A percentile compares a stretch with the other conserved stretches of the same genome.
phyloP scores from a whole-genome alignment of 2,888 invertebrate species.

The Caradrina clavipalpis region DNA sequence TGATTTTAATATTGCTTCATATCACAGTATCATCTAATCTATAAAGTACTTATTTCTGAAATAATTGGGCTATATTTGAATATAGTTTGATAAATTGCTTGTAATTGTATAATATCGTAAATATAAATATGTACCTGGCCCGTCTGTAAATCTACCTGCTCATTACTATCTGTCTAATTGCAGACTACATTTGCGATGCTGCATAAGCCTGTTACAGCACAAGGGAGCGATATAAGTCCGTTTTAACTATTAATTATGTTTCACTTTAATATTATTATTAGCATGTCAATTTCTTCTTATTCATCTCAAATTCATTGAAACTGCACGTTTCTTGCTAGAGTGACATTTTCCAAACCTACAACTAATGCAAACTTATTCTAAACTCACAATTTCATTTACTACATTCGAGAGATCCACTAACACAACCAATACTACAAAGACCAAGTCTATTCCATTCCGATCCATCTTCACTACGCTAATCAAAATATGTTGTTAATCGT shows the following conservation, averaged over 20 bases:
- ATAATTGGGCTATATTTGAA: slow-evolving; percentile 33
- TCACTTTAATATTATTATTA: background rate
- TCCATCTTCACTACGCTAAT: slow-evolving; percentile 37
- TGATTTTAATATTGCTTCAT: slow-evolving; percentile 70
- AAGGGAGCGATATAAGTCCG: background rate
- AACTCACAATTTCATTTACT: slow-evolving; percentile 66
- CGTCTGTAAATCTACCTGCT: slow-evolving; percentile 60
- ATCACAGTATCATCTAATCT: slow-evolving; percentile 78
- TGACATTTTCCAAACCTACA: slow-evolving; percentile 41
- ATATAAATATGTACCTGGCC: slow-evolving; percentile 11
- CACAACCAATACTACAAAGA: slow-evolving; percentile 75
- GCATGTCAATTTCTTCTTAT: slow-evolving; percentile 3
- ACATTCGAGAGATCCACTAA: slow-evolving; percentile 78
- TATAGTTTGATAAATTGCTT: slow-evolving; percentile 15
- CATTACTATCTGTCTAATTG: slow-evolving; percentile 8
- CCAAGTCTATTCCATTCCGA: slow-evolving; percentile 43
- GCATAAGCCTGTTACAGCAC: background rate
- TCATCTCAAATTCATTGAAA: slow-evolving; percentile 38
- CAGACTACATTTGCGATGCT: background rate
- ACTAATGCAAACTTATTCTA: slow-evolving; percentile 53
- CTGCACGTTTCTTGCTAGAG: slow-evolving; percentile 18
- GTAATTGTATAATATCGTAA: slow-evolving; percentile 9
- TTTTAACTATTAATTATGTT: slow-evolving; percentile 1
- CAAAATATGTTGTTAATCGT: slow-evolving; percentile 26
- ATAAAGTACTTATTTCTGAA: slow-evolving; percentile 18